Evolutionary conservation across 2,888 invertebrate genomes (phyloP).

Genomic region (Teleiodes luculella): DNA sequence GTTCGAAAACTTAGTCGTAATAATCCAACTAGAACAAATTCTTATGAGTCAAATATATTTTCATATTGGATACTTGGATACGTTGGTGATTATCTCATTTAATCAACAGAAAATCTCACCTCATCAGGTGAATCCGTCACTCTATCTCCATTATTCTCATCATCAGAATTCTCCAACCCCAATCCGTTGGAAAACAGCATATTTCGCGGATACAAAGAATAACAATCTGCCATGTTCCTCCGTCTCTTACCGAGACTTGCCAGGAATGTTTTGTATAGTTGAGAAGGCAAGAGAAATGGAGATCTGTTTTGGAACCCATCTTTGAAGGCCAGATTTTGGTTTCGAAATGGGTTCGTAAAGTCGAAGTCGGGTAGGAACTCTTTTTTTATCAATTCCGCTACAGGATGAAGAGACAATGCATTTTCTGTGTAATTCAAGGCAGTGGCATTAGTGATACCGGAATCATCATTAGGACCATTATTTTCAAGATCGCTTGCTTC

Average conservation of each 20-base stretch:
- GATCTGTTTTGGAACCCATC: slow-evolving; percentile 62
- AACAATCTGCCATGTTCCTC: slow-evolving; percentile 67
- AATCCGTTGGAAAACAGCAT: slow-evolving; percentile 75
- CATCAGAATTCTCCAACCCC: slow-evolving; percentile 65
- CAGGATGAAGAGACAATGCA: slow-evolving; percentile 59
- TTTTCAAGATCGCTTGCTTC: slow-evolving; percentile 68
- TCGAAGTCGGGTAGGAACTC: slow-evolving; percentile 71
- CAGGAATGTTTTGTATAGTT: slow-evolving; percentile 87
- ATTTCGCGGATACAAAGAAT: slow-evolving; percentile 73
- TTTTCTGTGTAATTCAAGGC: slow-evolving; percentile 67
- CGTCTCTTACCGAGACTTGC: slow-evolving; percentile 80
- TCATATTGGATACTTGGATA: background rate
- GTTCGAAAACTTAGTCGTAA: too few species aligned
- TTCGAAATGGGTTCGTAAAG: slow-evolving; percentile 66
- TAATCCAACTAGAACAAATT: too few species aligned
- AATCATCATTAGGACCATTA: slow-evolving; percentile 53
- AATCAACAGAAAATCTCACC: slow-evolving; percentile 43
- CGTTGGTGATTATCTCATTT: background rate
- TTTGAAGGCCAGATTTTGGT: slow-evolving; percentile 61
- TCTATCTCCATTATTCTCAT: slow-evolving; percentile 62
- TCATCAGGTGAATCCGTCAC: slow-evolving; percentile 70
- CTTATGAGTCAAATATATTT: too few species aligned
- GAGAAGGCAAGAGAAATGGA: slow-evolving; percentile 84
- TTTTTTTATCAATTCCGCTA: slow-evolving; percentile 72
- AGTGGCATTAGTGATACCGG: slow-evolving; percentile 42